phyloP scores from a whole-genome alignment of 2,113 vertebrate species.

The Seriola aureovittata region DNA sequence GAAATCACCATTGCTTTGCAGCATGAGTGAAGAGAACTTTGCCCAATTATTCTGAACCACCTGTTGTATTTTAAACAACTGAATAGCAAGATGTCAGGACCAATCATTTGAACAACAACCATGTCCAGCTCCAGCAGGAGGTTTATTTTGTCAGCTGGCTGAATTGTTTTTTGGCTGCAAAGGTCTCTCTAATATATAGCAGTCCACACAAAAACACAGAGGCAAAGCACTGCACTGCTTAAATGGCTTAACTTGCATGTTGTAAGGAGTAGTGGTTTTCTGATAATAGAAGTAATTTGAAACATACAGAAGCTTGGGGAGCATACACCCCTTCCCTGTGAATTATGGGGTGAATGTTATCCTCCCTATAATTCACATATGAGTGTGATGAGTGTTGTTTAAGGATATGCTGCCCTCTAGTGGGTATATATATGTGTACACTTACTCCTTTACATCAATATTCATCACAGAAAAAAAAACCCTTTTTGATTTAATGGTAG shows the following conservation, averaged over 20 bases:
- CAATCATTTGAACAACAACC: constrained; percentile 60
- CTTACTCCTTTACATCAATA: not conserved
- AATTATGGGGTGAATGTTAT: not conserved
- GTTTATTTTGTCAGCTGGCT: constrained; percentile 70
- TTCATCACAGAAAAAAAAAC: not conserved
- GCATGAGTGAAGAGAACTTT: constrained; percentile 26
- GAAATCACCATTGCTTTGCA: constrained; percentile 14
- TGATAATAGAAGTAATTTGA: not conserved
- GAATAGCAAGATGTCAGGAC: constrained; percentile 60
- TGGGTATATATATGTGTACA: constrained; percentile 8
- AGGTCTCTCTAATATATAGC: constrained; percentile 34
- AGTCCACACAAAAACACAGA: constrained; percentile 21
- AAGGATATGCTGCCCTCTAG: constrained; percentile 64
- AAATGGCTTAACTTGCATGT: not conserved
- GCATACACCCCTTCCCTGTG: not conserved
- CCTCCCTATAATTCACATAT: not conserved
- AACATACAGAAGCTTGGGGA: constrained; percentile 17
- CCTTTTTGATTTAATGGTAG: not conserved
- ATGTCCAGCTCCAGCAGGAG: constrained; percentile 38
- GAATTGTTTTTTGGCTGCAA: constrained; percentile 35
- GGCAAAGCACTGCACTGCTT: not conserved
- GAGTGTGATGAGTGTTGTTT: constrained; percentile 8
- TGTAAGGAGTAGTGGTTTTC: not conserved
- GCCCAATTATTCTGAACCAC: constrained; percentile 61
- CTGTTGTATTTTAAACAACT: constrained; percentile 69